Percentiles rank a stretch among this genome's conserved stretches.
phyloP scores from a whole-genome alignment of 35 echinoderm and acorn worm species.

The Eucidaris tribuloides region DNA sequence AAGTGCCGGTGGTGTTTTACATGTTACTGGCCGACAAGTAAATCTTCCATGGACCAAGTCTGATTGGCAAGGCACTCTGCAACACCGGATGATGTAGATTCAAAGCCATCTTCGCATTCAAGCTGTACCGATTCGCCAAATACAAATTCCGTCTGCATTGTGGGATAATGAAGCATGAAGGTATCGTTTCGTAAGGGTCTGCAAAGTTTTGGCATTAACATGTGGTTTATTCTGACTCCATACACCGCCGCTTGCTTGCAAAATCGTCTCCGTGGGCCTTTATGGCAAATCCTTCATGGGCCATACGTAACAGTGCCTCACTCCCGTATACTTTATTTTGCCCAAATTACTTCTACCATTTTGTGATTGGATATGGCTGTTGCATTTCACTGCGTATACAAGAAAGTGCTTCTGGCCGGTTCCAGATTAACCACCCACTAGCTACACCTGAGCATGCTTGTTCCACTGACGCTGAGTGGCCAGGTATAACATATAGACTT shows the following conservation, averaged over 20 bases:
- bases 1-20: neutral
- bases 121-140: slow-evolving; percentile 16
- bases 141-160: neutral
- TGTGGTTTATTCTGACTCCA: slow-evolving; percentile 49
- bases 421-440: neutral
- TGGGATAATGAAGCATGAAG: neutral
- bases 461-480: neutral
- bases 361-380: neutral
- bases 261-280: neutral
- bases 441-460: neutral
- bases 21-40: neutral
- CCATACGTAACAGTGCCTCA: slow-evolving; percentile 7
- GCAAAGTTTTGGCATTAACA: slow-evolving; percentile 7
- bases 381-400: neutral
- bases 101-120: neutral
- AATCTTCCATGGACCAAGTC: neutral
- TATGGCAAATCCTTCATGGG: slow-evolving; percentile 42
- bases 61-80: neutral
- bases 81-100: neutral
- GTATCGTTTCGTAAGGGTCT: neutral
- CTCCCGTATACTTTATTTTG: slow-evolving; percentile 37
- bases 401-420: neutral
- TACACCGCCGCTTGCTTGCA: slow-evolving; percentile 28
- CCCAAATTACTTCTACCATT: slow-evolving; percentile 42
- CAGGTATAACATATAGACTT: slow-evolving; percentile 23